Evolutionary conservation across 2,113 vertebrate species (phyloP).

Genomic region (Plotosus lineatus): DNA sequence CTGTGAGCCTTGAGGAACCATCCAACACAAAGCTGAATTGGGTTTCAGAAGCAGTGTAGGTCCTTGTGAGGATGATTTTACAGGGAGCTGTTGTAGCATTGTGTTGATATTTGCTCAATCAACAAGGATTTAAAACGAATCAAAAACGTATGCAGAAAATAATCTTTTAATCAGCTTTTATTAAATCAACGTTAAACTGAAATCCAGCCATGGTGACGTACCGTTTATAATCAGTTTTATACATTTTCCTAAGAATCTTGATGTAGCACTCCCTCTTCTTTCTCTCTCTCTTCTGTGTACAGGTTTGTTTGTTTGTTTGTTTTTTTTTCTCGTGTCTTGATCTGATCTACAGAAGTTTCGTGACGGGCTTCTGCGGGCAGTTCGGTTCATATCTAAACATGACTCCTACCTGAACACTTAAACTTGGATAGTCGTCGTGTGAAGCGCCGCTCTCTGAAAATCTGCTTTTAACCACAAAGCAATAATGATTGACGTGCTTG

Average conservation of each 20-base stretch:
- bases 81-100: slow-evolving; percentile 68
- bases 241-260: slow-evolving; percentile 27
- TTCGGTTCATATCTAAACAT: slow-evolving; percentile 46
- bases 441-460: slow-evolving; percentile 55
- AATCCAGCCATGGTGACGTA: not conserved
- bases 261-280: slow-evolving; percentile 67
- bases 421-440: slow-evolving; percentile 63
- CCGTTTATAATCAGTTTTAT: slow-evolving; percentile 53
- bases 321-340: slow-evolving; percentile 51
- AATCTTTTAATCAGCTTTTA: not conserved
- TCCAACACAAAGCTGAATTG: slow-evolving; percentile 4
- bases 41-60: slow-evolving; percentile 6
- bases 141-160: slow-evolving; percentile 57
- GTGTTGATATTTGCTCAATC: slow-evolving; percentile 56
- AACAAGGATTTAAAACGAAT: slow-evolving; percentile 54
- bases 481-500: slow-evolving; percentile 69
- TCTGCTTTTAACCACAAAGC: slow-evolving; percentile 71
- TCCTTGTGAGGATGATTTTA: slow-evolving; percentile 53
- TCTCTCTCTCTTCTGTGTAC: slow-evolving; percentile 51
- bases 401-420: slow-evolving; percentile 60
- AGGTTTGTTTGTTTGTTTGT: no score
- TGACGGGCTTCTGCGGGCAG: slow-evolving; percentile 34
- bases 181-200: not conserved
- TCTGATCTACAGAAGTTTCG: slow-evolving; percentile 49
- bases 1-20: not conserved